Percentiles rank a stretch among this genome's conserved stretches.
Conservation (phyloP, 2,113 vertebrate genomes). For the Pyrgilauda ruficollis region DNA sequence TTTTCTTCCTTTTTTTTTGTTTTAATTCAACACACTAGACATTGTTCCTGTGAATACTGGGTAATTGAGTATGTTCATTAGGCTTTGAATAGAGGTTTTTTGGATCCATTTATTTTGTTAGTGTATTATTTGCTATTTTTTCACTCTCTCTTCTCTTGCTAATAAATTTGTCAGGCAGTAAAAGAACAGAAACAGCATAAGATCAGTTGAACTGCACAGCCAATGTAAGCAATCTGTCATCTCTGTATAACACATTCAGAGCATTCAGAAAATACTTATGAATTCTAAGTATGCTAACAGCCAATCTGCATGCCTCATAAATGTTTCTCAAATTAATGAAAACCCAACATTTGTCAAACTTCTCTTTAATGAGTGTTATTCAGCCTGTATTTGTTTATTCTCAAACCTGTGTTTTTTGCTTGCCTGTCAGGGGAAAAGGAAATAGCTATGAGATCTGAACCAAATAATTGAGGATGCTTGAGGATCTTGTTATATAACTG, state of each 20-base stretch:
- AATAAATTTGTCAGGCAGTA: constrained; percentile 4
- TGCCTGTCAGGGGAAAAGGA: background rate
- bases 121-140: background rate
- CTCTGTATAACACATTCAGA: background rate
- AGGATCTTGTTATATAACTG: background rate
- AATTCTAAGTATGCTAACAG: background rate
- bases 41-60: background rate
- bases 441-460: background rate
- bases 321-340: constrained; percentile 29
- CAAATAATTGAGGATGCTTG: background rate
- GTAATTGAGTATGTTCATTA: background rate
- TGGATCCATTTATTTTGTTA: background rate
- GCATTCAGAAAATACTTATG: background rate
- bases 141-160: background rate
- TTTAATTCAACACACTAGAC: background rate
- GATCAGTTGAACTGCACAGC: background rate
- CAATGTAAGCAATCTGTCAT: constrained; percentile 20
- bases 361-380: background rate
- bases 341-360: background rate
- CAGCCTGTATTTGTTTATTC: background rate
- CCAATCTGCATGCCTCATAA: background rate
- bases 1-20: background rate
- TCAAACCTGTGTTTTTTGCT: background rate
- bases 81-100: background rate
- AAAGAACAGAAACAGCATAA: background rate